These are phyloP conservation scores for Galeopsomyia nigrocyanea DNA, from an alignment of 2,888 invertebrate species.

Conservation along the genomic window DNA sequence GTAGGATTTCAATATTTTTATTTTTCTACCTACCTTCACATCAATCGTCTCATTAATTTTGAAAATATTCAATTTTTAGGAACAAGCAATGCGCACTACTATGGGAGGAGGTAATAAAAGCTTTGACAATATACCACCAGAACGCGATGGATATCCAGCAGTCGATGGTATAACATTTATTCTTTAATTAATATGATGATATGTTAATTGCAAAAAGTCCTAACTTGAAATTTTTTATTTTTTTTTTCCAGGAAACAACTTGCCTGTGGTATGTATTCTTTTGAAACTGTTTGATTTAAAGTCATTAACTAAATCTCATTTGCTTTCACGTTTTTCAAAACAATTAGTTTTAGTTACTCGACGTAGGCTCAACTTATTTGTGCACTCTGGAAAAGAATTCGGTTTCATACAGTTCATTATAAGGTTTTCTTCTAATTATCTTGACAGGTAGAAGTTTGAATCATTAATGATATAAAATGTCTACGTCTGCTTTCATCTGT, in stretches of 20 bases:
- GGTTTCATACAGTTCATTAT: too few relatives aligned
- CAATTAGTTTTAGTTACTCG: too few relatives aligned
- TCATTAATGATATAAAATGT: conserved; percentile 38
- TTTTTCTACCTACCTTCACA: neutral
- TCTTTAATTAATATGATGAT: neutral
- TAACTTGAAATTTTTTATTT: conserved; percentile 35
- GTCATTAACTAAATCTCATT: neutral
- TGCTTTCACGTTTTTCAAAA: too few relatives aligned
- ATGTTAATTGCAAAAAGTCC: neutral
- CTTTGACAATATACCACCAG: conserved; percentile 63
- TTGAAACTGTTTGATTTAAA: conserved; percentile 45
- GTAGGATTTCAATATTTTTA: conserved; percentile 14
- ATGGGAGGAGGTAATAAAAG: conserved; percentile 60
- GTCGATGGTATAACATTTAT: conserved; percentile 42
- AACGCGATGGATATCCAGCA: conserved; percentile 65
- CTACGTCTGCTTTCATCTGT: conserved; percentile 27
- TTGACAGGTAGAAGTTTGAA: too few relatives aligned
- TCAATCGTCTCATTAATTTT: neutral
- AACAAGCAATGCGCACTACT: conserved; percentile 64
- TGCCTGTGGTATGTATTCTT: conserved; percentile 68
- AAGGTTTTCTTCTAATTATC: too few relatives aligned
- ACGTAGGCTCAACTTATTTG: too few relatives aligned
- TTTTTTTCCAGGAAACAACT: conserved; percentile 62
- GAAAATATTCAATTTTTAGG: conserved; percentile 53
- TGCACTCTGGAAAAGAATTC: too few relatives aligned